phyloP scores from a whole-genome alignment of 2,113 vertebrate species.

The Gracilinanus agilis region DNA sequence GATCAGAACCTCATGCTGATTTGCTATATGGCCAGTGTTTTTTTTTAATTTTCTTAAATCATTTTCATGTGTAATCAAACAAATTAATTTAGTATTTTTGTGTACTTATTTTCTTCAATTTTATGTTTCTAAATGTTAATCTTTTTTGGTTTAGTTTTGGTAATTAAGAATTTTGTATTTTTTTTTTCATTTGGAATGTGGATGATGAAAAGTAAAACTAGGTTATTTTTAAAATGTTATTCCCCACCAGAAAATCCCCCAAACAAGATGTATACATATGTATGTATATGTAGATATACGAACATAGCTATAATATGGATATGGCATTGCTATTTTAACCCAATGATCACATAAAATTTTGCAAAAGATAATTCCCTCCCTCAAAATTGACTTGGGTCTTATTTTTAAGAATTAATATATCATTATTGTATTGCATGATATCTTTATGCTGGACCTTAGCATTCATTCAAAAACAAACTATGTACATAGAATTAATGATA shows the following conservation, averaged over 20 bases:
- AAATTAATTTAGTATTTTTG: conserved; percentile 19
- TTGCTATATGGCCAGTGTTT: conserved; percentile 26
- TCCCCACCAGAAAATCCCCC: not conserved
- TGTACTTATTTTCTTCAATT: conserved; percentile 11
- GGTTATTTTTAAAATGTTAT: not conserved
- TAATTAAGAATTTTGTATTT: conserved; percentile 33
- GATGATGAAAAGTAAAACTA: conserved; percentile 46
- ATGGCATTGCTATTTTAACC: conserved; percentile 22
- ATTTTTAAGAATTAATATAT: conserved; percentile 38
- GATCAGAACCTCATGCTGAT: conserved; percentile 24
- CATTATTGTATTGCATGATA: conserved; percentile 52
- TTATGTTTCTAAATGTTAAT: conserved; percentile 45
- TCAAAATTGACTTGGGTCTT: not conserved
- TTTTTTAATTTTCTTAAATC: conserved; percentile 18
- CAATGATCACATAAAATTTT: conserved; percentile 32
- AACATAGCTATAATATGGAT: not conserved
- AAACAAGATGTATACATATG: not conserved
- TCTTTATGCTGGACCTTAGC: conserved; percentile 81
- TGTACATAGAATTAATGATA: conserved; percentile 78
- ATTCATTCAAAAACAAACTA: conserved; percentile 64
- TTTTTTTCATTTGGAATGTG: conserved; percentile 41
- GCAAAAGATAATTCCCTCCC: not conserved
- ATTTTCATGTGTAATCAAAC: not conserved
- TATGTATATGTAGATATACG: not conserved
- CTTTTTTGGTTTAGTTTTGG: conserved; percentile 9